Conservation (phyloP, 2,797 vertebrate genomes). For the Sciurus carolinensis region DNA sequence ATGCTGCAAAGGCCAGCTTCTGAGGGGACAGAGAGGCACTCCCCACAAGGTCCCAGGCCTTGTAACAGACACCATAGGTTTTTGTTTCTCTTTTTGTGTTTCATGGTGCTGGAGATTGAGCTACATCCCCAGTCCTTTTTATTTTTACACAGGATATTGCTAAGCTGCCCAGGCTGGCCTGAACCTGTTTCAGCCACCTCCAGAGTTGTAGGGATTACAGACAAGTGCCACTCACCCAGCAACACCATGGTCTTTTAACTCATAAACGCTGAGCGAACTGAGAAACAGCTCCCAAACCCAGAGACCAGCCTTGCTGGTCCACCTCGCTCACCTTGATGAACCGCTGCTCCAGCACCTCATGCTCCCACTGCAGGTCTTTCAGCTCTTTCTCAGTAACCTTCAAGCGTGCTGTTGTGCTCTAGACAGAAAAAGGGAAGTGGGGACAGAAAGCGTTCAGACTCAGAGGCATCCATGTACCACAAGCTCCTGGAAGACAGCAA, state of each 20-base stretch:
- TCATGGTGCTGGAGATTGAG: background rate
- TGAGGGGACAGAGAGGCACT: too few species aligned
- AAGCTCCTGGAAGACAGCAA: background rate
- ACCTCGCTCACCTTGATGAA: constrained; percentile 91
- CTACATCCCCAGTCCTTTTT: background rate
- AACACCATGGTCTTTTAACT: background rate
- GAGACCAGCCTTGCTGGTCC: too few species aligned
- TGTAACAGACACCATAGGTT: background rate
- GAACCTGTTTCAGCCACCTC: background rate
- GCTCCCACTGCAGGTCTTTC: constrained; percentile 92
- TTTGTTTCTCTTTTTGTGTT: background rate
- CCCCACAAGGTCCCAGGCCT: background rate
- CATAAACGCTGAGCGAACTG: rapidly evolving
- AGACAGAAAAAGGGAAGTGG: background rate
- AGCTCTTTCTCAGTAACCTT: constrained; percentile 91
- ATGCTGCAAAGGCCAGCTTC: background rate
- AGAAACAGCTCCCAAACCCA: background rate
- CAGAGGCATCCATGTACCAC: background rate
- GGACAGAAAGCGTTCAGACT: background rate
- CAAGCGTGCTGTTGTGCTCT: constrained; percentile 91
- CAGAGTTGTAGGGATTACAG: background rate
- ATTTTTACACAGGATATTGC: background rate
- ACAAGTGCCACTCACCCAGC: background rate
- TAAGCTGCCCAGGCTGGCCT: background rate
- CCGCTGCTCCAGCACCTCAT: constrained; percentile 92